Base-by-base conservation (phyloP, 2,888 invertebrate genomes). In the Morpho deidamia region DNA sequence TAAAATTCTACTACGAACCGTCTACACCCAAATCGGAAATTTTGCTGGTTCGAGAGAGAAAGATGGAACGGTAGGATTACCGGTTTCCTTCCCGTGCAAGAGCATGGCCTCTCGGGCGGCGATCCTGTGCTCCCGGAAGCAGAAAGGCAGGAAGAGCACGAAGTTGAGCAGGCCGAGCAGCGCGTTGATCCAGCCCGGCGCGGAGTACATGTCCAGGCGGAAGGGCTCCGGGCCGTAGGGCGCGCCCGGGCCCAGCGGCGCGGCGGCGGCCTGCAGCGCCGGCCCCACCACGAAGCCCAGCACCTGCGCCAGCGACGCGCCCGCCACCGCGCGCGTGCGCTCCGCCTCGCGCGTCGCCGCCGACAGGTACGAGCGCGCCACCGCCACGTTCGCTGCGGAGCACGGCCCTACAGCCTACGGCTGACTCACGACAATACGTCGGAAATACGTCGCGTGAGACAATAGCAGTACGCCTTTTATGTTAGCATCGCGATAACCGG, bases 241-340 rank as follows among this genome's bases (percentile, higher is more conserved):
- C 9, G 58, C 66, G 10, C 92, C 84, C 45, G 92, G 91, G 1
- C 96, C 96, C 37, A 96, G 82, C 4, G 95, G 95, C 10, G 96
- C 95, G 0, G 95, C 95, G 2, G 92, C 92, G 1, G 96, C 94
- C 85, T 97, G 96, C 55, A 96, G 82, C 41, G 93, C 95, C 7
- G 97, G 96, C 0, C 97, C 97, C 62, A 96, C 92, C 53, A 96
- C 94, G 80, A 96, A 97, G 44, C 97, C 97, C 58, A 97, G 83
- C 38, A 96, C 95, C 88, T 96, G 96, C 39, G 95, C 95, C 60
- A 96, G 85, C 0, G 96, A 95, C 46, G 95, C 93, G 91, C 94
- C 94, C 0, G 96, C 95, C 45, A 97, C 95, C 1, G 95, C 95
- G 59, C 93, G 92, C 1, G 96, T 97, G 55, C 96, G 91, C 83